Evolutionary conservation across 2,113 vertebrate species (phyloP).

Genomic region (Corynorhinus townsendii): DNA sequence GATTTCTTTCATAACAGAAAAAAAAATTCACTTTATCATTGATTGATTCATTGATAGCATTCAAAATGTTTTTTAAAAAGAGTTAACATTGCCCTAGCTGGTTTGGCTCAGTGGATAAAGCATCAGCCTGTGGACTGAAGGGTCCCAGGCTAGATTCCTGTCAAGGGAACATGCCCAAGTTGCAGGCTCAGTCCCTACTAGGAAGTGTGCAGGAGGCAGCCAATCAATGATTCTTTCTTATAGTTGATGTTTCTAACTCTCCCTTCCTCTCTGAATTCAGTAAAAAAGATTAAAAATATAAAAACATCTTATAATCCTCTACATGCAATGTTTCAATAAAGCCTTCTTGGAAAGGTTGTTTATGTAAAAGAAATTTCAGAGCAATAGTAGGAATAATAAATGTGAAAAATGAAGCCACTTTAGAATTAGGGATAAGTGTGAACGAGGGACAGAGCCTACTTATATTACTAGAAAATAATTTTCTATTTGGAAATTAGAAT

Average conservation of each 20-base stretch:
- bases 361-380: background rate
- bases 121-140: too few relatives aligned
- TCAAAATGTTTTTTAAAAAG: background rate
- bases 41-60: background rate
- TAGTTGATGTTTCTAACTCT: too few relatives aligned
- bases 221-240: too few relatives aligned
- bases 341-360: background rate
- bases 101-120: too few relatives aligned
- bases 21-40: background rate
- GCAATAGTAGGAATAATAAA: background rate
- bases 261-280: too few relatives aligned
- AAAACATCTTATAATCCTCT: background rate
- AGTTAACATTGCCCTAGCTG: background rate
- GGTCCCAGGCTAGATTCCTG: too few relatives aligned
- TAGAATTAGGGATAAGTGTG: background rate
- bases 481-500: slow-evolving; percentile 48
- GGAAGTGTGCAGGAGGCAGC: too few relatives aligned
- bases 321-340: background rate
- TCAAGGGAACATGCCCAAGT: too few relatives aligned
- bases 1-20: background rate
- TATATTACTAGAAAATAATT: slow-evolving; percentile 22
- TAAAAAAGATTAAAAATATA: too few relatives aligned
- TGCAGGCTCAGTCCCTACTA: too few relatives aligned
- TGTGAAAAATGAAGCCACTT: background rate
- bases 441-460: background rate